These are phyloP conservation scores for Temnothorax longispinosus DNA, from an alignment of 1,140 invertebrate species.

Conservation along the genomic window DNA sequence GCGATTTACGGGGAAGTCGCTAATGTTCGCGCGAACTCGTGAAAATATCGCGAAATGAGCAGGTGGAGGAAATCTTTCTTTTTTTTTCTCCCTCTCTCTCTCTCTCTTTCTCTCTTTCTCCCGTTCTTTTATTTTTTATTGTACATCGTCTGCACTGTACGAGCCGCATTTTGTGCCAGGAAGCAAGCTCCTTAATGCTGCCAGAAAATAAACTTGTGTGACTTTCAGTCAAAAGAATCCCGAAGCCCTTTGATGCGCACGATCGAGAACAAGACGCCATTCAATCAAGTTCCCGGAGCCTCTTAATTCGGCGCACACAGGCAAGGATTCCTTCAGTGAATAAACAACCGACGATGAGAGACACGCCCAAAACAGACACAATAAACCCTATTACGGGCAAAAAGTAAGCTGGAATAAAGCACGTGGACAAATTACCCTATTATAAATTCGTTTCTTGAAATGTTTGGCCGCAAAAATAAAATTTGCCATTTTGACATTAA, in stretches of 20 bases:
- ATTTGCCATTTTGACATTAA: not conserved
- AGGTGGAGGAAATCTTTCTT: not conserved
- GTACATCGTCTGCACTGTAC: not conserved
- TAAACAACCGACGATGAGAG: not conserved
- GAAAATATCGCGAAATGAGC: conserved; percentile 48
- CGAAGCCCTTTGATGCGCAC: conserved; percentile 20
- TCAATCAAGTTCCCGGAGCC: conserved; percentile 23
- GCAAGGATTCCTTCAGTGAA: not conserved
- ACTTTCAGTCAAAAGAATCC: conserved; percentile 34
- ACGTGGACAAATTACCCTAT: not conserved
- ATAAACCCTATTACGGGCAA: not conserved
- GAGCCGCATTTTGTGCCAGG: conserved; percentile 1
- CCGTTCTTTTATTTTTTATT: conserved; percentile 22
- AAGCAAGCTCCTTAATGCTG: conserved; percentile 15
- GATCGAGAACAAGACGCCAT: conserved; percentile 39
- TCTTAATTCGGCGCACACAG: conserved; percentile 32
- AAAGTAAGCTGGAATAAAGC: not conserved
- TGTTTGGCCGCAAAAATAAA: not conserved
- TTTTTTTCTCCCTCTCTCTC: not conserved
- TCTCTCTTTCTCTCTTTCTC: not conserved
- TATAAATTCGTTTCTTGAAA: not conserved
- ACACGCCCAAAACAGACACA: not conserved
- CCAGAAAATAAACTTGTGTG: conserved; percentile 48
- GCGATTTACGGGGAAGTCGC: conserved; percentile 64
- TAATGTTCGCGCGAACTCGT: conserved; percentile 56